A percentile compares a stretch with the other conserved stretches of the same genome.
phyloP scores from a whole-genome alignment of 2,888 invertebrate genomes.

The Caenorhabditis sulstoni region DNA sequence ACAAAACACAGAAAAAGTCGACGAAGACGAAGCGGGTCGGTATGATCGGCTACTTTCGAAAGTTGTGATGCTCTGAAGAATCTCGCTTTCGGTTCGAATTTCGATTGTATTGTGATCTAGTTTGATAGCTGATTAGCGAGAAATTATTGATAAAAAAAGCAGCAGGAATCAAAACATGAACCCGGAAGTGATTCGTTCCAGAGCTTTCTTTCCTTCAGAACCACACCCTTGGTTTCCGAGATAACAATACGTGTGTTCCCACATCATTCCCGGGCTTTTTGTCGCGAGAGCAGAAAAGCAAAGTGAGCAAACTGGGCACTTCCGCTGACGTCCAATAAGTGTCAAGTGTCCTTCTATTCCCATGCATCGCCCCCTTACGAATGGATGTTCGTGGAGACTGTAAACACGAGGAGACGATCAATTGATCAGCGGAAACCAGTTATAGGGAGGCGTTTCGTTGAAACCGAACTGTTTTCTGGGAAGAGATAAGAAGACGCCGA shows the following conservation, averaged over 20 bases:
- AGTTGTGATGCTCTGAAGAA: too few species aligned
- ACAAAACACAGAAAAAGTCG: constrained; percentile 16
- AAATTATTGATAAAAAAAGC: background rate
- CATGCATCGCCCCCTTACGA: constrained; percentile 4
- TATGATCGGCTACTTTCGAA: too few species aligned
- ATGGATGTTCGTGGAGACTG: constrained; percentile 11
- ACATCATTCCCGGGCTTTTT: constrained; percentile 22
- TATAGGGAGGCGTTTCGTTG: constrained; percentile 32
- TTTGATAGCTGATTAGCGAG: constrained; percentile 29
- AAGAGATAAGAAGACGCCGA: background rate
- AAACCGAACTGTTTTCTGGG: constrained; percentile 23
- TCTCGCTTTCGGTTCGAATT: background rate
- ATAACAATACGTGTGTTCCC: background rate
- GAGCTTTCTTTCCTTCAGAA: background rate
- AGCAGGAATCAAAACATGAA: constrained; percentile 4
- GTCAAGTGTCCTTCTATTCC: constrained; percentile 44
- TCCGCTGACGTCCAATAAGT: constrained; percentile 46
- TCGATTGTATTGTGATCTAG: constrained; percentile 6
- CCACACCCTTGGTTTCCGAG: background rate
- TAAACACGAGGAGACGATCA: constrained; percentile 11
- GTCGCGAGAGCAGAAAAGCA: constrained; percentile 16
- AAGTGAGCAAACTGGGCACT: constrained; percentile 40
- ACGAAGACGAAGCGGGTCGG: too few species aligned
- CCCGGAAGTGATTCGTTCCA: constrained; percentile 3
- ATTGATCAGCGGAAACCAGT: constrained; percentile 33